Evolutionary conservation across 2,797 vertebrate species (phyloP), one percentile per base, ranked within the genome.

Genomic region (Chiloscyllium punctatum): DNA sequence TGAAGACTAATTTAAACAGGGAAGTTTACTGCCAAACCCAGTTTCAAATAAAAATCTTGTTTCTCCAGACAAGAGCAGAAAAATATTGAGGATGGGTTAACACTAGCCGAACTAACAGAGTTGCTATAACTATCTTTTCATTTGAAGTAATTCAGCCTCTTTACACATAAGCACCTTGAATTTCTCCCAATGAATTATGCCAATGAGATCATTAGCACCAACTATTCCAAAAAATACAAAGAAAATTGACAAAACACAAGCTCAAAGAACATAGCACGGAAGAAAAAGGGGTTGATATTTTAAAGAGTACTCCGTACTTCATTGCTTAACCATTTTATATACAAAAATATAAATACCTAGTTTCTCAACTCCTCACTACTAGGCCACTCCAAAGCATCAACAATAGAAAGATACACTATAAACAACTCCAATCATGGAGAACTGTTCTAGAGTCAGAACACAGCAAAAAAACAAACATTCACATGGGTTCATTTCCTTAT

Each of bases 1-100:
- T 95, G 71, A 95, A 95, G 71, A 95, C 53, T 18, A 77, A 95
- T 51, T 53, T 95, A 72, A 95, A 74, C 42, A 30, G 94, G 69
- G 71, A 77, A 13, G 27, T 95, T 95, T 66, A 51, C 69, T 13
- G 27, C 72, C 37, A 94, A 51, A 94, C 3, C 71, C 15, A 27
- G 66, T 69, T 86, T 30, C 2, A 25, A 87, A 95, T 86, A 95
- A 66, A 79, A 66, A 8, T 42, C 25, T 42, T 95, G 0, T 57
- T 48, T 53, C 51, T 27, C 48, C 71, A 53, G 23, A 72, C 69
- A n/a, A 53, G 30, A n/a, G 27, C 57, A 21, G 66, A 6, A 94
- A 25, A 69, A 30, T 53, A 48, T 51, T 51, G 48, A 95, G 94
- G 69, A 15, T 33, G 27, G 69, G 51, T 95, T 57, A 77, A 7